phyloP scores from a whole-genome alignment of 2,888 invertebrate species.

The Bimastos eiseni region DNA sequence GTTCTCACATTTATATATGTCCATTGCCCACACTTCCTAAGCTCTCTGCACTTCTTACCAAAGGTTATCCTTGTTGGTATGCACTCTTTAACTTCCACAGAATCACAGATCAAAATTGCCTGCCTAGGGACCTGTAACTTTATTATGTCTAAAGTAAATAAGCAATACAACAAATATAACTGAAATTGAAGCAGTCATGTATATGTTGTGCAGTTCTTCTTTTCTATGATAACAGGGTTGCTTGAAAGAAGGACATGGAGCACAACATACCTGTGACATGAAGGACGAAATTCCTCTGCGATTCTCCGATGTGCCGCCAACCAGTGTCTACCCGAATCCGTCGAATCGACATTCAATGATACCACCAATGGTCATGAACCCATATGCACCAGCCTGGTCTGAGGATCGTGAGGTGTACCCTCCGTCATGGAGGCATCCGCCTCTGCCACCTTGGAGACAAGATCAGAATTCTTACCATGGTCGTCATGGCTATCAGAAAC shows the following conservation, averaged over 20 bases:
- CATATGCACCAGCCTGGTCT: not conserved
- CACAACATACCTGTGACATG: constrained; percentile 14
- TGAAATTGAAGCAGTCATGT: not conserved
- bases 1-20: not conserved
- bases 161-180: not conserved
- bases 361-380: not conserved
- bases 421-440: not conserved
- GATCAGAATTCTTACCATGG: not conserved
- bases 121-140: not conserved
- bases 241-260: constrained; percentile 9
- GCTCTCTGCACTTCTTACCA: not conserved
- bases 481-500: not conserved
- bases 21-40: not conserved
- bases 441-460: not conserved
- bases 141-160: not conserved
- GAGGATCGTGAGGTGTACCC: not conserved
- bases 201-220: not conserved
- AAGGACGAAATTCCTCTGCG: not conserved
- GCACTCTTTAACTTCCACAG: not conserved
- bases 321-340: not conserved
- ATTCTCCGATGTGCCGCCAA: not conserved
- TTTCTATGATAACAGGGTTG: not conserved
- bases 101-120: not conserved
- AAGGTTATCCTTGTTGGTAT: not conserved
- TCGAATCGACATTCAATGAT: not conserved